Conservation (phyloP, 2,113 vertebrate genomes). For the Gnathonemus echidnorhynchus region DNA sequence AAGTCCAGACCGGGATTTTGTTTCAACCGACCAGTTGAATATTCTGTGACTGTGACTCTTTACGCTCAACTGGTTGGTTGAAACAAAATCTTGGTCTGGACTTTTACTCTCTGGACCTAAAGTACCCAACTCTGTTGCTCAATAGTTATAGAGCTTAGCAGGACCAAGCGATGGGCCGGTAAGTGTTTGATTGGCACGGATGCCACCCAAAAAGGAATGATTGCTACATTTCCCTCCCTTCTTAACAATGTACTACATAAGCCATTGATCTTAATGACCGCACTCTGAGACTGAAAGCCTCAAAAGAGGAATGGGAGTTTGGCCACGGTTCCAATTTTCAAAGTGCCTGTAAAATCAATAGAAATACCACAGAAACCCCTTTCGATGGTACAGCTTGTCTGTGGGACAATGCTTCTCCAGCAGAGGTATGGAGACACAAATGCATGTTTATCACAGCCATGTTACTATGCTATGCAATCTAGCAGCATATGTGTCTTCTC, state of each 20-base stretch:
- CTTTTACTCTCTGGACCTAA: too few relatives aligned
- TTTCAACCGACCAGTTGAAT: too few relatives aligned
- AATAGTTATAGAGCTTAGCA: background rate
- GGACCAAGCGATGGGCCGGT: background rate
- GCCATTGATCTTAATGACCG: constrained; percentile 3
- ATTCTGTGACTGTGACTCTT: too few relatives aligned
- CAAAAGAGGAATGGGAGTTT: constrained; percentile 9
- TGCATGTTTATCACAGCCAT: background rate
- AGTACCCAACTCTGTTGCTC: background rate
- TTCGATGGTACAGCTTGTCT: background rate
- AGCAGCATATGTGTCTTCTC: background rate
- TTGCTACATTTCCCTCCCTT: background rate
- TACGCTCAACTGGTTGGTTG: too few relatives aligned
- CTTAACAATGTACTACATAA: background rate
- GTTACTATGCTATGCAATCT: background rate
- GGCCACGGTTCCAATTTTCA: background rate
- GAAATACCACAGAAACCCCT: background rate
- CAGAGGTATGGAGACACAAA: background rate
- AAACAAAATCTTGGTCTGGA: too few relatives aligned
- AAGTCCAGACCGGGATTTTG: too few relatives aligned
- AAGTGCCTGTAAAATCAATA: background rate
- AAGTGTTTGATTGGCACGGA: background rate
- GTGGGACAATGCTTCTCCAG: background rate
- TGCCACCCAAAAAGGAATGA: background rate
- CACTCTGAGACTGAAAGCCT: constrained; percentile 5